These are phyloP conservation scores for Drosophila borborema DNA, from an alignment of 2,888 invertebrate genomes.

Conservation along the genomic window DNA sequence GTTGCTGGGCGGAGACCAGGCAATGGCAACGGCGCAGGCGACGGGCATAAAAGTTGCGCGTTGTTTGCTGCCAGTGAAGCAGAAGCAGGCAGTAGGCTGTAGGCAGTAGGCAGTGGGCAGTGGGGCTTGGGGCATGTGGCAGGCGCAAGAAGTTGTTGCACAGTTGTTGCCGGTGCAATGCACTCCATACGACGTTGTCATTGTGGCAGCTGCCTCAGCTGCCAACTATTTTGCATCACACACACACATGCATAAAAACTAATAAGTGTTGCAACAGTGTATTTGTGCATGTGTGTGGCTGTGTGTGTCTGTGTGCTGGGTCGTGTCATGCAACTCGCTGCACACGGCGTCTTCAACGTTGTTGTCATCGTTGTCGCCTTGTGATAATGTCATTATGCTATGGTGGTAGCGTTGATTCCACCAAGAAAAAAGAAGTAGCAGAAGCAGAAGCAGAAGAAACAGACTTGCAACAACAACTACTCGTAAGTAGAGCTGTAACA, in stretches of 20 bases:
- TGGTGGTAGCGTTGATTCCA: conserved; percentile 70
- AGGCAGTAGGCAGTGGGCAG: neutral
- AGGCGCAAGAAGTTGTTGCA: conserved; percentile 60
- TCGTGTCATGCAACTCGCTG: conserved; percentile 59
- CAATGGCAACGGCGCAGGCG: conserved; percentile 2
- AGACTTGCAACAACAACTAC: conserved; percentile 16
- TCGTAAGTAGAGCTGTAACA: neutral
- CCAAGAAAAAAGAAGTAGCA: conserved; percentile 4
- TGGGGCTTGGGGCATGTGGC: conserved; percentile 31
- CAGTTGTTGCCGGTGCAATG: conserved; percentile 65
- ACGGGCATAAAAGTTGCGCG: conserved; percentile 76
- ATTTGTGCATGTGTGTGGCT: neutral
- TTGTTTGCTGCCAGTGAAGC: conserved; percentile 73
- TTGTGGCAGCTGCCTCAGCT: conserved; percentile 65
- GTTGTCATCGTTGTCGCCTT: conserved; percentile 56
- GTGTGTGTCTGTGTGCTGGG: conserved; percentile 33
- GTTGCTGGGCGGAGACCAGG: conserved; percentile 32
- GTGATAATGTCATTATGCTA: conserved; percentile 75
- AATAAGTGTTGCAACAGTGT: conserved; percentile 45
- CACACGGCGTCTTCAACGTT: conserved; percentile 41
- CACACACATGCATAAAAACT: conserved; percentile 34
- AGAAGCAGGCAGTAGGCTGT: conserved; percentile 37
- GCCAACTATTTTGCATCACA: conserved; percentile 78
- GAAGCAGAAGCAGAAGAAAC: conserved; percentile 4
- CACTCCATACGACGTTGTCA: conserved; percentile 64